phyloP scores from a whole-genome alignment of 2,113 vertebrate species.

The Reinhardtius hippoglossoides region DNA sequence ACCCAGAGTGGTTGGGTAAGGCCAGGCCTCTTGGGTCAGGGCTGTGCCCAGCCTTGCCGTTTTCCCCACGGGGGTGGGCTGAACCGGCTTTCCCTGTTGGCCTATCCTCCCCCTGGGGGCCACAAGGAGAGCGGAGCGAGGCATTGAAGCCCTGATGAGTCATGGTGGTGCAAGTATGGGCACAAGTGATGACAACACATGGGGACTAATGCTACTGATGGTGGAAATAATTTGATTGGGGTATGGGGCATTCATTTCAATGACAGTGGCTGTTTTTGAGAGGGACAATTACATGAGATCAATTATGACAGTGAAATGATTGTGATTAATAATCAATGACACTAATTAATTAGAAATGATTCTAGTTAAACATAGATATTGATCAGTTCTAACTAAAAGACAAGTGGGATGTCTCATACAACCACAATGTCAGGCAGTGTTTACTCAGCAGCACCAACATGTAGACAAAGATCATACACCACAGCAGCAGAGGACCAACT shows the following conservation, averaged over 20 bases:
- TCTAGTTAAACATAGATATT: not conserved
- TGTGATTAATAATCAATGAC: constrained; percentile 1
- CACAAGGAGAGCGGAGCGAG: constrained; percentile 83
- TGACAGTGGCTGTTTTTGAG: constrained; percentile 12
- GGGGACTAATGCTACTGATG: constrained; percentile 38
- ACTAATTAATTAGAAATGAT: not conserved
- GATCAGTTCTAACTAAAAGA: constrained; percentile 12
- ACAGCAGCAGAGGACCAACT: constrained; percentile 37
- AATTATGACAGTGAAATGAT: not conserved
- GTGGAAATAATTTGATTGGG: constrained; percentile 25
- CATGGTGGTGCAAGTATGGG: constrained; percentile 46
- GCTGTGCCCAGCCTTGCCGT: constrained; percentile 89
- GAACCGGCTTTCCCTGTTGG: constrained; percentile 93
- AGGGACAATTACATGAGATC: not conserved
- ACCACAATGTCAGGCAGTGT: constrained; percentile 31
- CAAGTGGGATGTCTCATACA: constrained; percentile 50
- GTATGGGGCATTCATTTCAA: not conserved
- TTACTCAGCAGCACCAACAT: constrained; percentile 40
- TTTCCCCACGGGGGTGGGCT: constrained; percentile 93
- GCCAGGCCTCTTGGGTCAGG: constrained; percentile 73
- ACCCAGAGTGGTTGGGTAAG: constrained; percentile 83
- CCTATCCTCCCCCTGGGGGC: constrained; percentile 93
- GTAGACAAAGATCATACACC: constrained; percentile 41
- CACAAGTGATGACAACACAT: constrained; percentile 38
- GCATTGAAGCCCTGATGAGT: constrained; percentile 68